Base-by-base conservation (phyloP, 2,797 vertebrate genomes). In the Myoxocephalus aenaeus region DNA sequence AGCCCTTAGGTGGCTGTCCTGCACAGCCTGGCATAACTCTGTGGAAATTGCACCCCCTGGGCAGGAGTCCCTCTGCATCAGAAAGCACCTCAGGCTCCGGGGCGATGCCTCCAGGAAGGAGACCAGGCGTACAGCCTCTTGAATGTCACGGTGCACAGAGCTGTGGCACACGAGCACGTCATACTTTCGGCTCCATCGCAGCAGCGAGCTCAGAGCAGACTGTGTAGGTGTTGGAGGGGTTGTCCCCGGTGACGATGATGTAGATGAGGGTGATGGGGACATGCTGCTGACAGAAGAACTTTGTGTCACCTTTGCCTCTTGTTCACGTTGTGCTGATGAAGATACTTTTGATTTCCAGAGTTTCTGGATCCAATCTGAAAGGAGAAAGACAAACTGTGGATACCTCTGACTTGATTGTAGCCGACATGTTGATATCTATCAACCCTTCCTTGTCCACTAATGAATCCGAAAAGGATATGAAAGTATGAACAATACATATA, bases 151-250 rank as follows among this genome's bases (percentile, higher is more conserved):
- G 77, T 96, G 94, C 13, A 74, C 88, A 44, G 92, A 87, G 0
- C 95, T 97, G 92, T 98, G 96, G 75, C 97, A 99, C 86, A 99
- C 92, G 12, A 95, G 96, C 20, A 97, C 89, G 0, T 99, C 97
- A 0, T 96, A 98, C 64, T 70, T 90, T 46, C 88, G 92, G 75
- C 66, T 91, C 95, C 95, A 96, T 36, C 96, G 96, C 25, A 90
- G 85, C 17, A 0, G 75, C 11, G 73, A 90, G 65, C 18, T 86
- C 17, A 92, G 79, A 38, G 13, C 77, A 10, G 64, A 15, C 7
- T 70, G 66, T 11, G n/a, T 20, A 5, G 61, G 18, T 62, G 57
- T 78, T 0, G 51, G 62, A 36, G 50, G 17, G 3, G 53, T 1
- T 22, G 3, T 59, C 67, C 4, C 1, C 1, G 14, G 18, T 22